These are phyloP conservation scores for Drosophila niveifrons DNA, from an alignment of 2,888 invertebrate species.

Conservation along the genomic window DNA sequence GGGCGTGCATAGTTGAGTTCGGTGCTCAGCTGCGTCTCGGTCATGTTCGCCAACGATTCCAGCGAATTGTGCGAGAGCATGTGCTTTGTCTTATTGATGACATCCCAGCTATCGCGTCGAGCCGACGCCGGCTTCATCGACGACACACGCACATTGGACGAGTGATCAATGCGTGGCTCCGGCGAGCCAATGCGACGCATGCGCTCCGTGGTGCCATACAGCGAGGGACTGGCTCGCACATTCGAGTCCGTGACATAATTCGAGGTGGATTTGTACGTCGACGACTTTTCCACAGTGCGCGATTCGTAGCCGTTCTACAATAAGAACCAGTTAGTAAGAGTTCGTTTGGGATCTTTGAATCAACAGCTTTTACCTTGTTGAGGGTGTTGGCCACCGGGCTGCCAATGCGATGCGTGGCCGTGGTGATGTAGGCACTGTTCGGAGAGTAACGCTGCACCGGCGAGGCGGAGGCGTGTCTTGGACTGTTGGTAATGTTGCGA, in stretches of 20 bases:
- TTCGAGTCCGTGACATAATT: slow-evolving; percentile 85
- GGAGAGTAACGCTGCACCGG: slow-evolving; percentile 86
- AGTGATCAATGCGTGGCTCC: slow-evolving; percentile 86
- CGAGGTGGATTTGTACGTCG: slow-evolving; percentile 86
- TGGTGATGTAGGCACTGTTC: slow-evolving; percentile 87
- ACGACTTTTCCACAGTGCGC: slow-evolving; percentile 85
- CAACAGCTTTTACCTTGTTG: slow-evolving; percentile 55
- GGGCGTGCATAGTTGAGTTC: slow-evolving; percentile 85
- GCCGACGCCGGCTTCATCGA: slow-evolving; percentile 87
- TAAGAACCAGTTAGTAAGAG: neutral
- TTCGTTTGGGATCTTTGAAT: neutral
- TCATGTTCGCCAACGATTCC: slow-evolving; percentile 90
- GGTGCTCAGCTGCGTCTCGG: slow-evolving; percentile 87
- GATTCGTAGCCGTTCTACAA: slow-evolving; percentile 82
- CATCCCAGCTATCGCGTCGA: slow-evolving; percentile 93
- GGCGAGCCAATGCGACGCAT: slow-evolving; percentile 87
- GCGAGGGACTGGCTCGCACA: slow-evolving; percentile 86
- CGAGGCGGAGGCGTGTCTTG: slow-evolving; percentile 83
- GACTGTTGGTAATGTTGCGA: slow-evolving; percentile 82
- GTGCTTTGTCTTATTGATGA: slow-evolving; percentile 92
- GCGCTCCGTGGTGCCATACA: slow-evolving; percentile 85
- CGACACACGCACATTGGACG: slow-evolving; percentile 88
- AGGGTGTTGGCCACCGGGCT: slow-evolving; percentile 81
- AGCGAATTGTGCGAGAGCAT: slow-evolving; percentile 90
- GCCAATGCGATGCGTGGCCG: slow-evolving; percentile 85